These are phyloP conservation scores for Meandrina meandrites DNA, from an alignment of 92 coral and sea anemone species.

Conservation along the genomic window DNA sequence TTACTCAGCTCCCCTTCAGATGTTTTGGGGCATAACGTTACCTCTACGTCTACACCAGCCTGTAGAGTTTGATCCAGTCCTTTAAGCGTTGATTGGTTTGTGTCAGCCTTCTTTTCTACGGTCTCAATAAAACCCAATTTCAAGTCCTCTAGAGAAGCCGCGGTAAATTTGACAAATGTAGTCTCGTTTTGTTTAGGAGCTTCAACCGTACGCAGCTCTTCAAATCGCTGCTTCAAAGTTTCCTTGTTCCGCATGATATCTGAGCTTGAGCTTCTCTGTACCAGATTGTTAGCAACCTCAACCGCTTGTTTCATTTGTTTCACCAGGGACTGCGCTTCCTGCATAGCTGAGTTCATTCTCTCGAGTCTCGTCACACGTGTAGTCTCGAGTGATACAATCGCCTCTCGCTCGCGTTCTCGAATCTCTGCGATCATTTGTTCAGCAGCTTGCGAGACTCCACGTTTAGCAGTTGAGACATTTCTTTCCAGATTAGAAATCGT, in stretches of 20 bases:
- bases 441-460: neutral
- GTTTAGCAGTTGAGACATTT: neutral
- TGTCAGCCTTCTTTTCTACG: neutral
- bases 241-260: neutral
- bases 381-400: neutral
- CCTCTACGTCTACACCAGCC: no score
- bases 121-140: neutral
- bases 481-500: neutral
- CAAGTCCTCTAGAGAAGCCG: neutral
- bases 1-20: no score
- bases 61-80: no score
- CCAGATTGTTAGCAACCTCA: neutral
- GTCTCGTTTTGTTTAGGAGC: neutral
- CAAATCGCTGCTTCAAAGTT: neutral
- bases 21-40: no score
- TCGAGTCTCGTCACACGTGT: constrained; percentile 1
- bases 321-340: neutral
- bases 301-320: neutral
- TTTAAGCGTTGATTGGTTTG: no score
- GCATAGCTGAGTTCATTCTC: neutral
- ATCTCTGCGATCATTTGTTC: neutral
- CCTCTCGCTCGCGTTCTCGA: neutral
- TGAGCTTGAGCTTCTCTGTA: neutral
- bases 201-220: neutral
- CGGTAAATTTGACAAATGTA: neutral